These are phyloP conservation scores for Meloidogyne exigua DNA, from an alignment of 1,140 invertebrate species.

Conservation along the genomic window DNA sequence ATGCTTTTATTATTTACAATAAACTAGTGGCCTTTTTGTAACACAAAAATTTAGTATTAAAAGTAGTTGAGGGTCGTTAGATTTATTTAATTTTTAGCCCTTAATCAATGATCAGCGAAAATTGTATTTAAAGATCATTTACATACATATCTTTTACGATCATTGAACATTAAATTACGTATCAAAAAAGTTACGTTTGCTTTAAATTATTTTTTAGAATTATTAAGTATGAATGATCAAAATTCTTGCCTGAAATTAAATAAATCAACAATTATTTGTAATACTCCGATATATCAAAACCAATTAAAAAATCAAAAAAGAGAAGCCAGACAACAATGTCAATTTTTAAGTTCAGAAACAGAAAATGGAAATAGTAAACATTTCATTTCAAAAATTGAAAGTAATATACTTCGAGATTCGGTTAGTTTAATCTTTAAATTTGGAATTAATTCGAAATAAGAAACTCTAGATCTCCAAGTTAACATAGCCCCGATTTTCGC, in stretches of 20 bases:
- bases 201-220: too few species aligned
- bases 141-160: too few species aligned
- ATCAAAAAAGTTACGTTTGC: too few species aligned
- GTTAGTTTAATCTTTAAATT: background rate
- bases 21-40: conserved; percentile 1
- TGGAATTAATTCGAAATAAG: too few species aligned
- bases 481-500: too few species aligned
- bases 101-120: too few species aligned
- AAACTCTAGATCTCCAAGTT: too few species aligned
- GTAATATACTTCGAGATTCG: background rate
- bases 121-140: too few species aligned
- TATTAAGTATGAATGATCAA: background rate
- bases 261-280: background rate
- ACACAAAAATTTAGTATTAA: background rate
- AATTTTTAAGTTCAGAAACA: background rate
- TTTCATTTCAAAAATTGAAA: background rate
- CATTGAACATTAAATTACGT: too few species aligned
- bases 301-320: background rate
- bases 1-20: background rate
- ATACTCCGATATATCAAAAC: background rate
- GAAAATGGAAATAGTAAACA: background rate
- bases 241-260: background rate
- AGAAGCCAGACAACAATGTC: background rate
- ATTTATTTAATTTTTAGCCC: too few species aligned
- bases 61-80: background rate